Evolutionary conservation across 2,888 invertebrate genomes (phyloP).

Genomic region (Willowsia nigromaculata): DNA sequence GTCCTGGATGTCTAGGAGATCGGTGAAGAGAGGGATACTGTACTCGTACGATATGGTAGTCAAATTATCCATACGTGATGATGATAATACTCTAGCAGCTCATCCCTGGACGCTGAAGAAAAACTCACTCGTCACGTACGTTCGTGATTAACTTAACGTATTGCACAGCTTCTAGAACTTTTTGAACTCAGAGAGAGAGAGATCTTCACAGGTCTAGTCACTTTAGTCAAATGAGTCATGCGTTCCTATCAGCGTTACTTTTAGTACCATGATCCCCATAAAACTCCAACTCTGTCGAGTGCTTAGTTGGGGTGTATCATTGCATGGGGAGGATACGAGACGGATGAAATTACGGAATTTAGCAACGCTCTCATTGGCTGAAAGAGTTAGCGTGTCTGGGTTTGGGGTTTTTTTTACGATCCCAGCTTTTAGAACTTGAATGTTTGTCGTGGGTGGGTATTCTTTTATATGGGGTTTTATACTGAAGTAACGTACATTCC

Average conservation of each 20-base stretch:
- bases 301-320: not conserved
- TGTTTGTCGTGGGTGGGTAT: not conserved
- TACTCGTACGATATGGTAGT: too few species aligned
- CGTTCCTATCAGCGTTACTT: not conserved
- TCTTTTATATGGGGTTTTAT: too few species aligned
- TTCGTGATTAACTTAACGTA: too few species aligned
- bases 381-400: not conserved
- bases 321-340: not conserved
- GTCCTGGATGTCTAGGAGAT: not conserved
- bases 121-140: not conserved
- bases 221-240: conserved; percentile 57
- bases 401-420: too few species aligned
- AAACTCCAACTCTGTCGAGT: not conserved
- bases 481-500: too few species aligned
- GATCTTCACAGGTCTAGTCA: not conserved
- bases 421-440: too few species aligned
- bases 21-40: too few species aligned
- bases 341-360: conserved; percentile 63
- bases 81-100: too few species aligned
- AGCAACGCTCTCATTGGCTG: conserved; percentile 3
- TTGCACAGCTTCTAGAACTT: not conserved
- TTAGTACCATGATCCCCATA: too few species aligned
- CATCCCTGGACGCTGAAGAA: not conserved
- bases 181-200: not conserved
- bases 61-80: not conserved